A percentile compares a stretch with the other conserved stretches of the same genome.
Conservation (phyloP, 2,888 invertebrate species). For the Buathra laborator region DNA sequence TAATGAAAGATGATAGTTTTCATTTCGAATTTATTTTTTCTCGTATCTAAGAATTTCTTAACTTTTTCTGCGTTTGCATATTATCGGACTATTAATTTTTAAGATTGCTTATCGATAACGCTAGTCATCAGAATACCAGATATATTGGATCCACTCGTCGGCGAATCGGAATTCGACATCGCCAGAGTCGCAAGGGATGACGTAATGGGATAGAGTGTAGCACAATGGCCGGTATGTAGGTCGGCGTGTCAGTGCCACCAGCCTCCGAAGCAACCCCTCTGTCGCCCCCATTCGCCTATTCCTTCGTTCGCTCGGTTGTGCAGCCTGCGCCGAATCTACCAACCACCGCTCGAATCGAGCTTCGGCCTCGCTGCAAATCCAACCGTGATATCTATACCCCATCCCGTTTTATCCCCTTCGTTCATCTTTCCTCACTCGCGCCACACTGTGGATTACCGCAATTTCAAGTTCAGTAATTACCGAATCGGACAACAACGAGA, state of each 20-base stretch:
- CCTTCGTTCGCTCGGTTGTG: constrained; percentile 55
- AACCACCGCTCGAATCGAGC: constrained; percentile 59
- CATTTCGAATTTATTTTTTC: constrained; percentile 16
- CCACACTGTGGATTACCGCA: constrained; percentile 62
- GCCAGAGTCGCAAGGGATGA: constrained; percentile 76
- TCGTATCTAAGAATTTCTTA: constrained; percentile 10
- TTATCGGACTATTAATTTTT: constrained; percentile 28
- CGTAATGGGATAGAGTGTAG: constrained; percentile 79
- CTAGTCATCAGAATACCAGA: neutral
- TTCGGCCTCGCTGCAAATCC: constrained; percentile 66
- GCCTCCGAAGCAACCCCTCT: constrained; percentile 37
- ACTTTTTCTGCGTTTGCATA: constrained; percentile 40
- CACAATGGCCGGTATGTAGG: constrained; percentile 83
- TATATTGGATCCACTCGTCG: constrained; percentile 54
- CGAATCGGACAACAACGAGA: constrained; percentile 45
- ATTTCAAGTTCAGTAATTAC: constrained; percentile 73
- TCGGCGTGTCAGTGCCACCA: constrained; percentile 80
- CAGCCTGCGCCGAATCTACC: constrained; percentile 52
- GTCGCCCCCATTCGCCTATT: constrained; percentile 11
- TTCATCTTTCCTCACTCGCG: neutral
- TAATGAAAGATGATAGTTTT: neutral
- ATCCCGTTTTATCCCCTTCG: constrained; percentile 13
- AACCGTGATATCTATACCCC: constrained; percentile 57
- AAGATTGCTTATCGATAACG: neutral
- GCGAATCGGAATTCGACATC: constrained; percentile 62